Conservation (phyloP, 1,140 invertebrate genomes). For the Arion vulgaris region DNA sequence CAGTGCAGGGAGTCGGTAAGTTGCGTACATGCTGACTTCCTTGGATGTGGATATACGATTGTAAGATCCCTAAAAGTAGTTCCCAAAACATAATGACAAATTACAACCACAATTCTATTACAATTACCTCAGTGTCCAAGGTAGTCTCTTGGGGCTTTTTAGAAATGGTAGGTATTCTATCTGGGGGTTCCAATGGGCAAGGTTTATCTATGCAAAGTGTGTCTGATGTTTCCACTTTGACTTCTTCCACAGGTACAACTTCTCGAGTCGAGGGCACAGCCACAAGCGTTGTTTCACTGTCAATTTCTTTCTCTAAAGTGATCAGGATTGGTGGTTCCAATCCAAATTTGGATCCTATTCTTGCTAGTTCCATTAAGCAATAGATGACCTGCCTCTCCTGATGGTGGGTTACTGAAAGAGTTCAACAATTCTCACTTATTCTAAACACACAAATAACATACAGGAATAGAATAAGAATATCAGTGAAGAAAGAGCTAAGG, state of each 20-base stretch:
- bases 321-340: conserved; percentile 94
- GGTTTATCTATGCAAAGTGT: not conserved
- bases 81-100: too few relatives aligned
- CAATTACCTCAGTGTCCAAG: not conserved
- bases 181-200: not conserved
- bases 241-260: not conserved
- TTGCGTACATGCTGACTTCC: too few relatives aligned
- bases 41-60: too few relatives aligned
- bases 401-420: conserved; percentile 75
- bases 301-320: conserved; percentile 96
- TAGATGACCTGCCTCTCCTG: conserved; percentile 96
- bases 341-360: conserved; percentile 88
- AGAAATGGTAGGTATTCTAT: not conserved
- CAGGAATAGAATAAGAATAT: too few relatives aligned
- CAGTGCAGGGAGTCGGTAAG: too few relatives aligned
- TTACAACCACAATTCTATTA: not conserved
- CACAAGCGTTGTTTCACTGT: conserved; percentile 71
- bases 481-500: too few relatives aligned
- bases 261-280: not conserved
- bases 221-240: not conserved
- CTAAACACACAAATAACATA: too few relatives aligned
- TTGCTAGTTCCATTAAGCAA: conserved; percentile 91
- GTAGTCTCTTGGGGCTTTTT: not conserved
- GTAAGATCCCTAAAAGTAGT: too few relatives aligned
- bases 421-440: not conserved